Percentiles rank a stretch among this genome's conserved stretches.
Evolutionary conservation across 37 sponge, comb jelly and placozoan species (phyloP).

Genomic region (Geodia barretti): DNA sequence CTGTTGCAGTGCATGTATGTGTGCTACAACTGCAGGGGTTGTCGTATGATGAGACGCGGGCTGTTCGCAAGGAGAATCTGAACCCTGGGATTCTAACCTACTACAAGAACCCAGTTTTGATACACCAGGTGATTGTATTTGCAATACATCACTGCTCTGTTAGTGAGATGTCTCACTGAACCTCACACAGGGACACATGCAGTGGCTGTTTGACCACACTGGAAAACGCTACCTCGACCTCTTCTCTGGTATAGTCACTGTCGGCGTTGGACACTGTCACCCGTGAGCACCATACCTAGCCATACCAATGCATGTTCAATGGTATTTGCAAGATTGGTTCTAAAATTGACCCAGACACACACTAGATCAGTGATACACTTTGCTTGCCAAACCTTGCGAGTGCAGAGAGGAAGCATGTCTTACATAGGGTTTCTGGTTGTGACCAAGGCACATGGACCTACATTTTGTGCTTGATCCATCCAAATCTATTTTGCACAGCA

Average conservation of each 20-base stretch:
- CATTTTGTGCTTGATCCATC: no score
- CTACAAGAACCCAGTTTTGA: constrained; percentile 79
- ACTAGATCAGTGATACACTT: no score
- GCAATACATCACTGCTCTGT: no score
- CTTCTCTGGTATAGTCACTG: constrained; percentile 90
- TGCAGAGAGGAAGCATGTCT: no score
- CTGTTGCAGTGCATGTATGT: no score
- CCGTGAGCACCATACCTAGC: constrained; percentile 49
- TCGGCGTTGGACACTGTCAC: constrained; percentile 95
- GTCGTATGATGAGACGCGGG: constrained; percentile 45
- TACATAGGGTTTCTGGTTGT: no score
- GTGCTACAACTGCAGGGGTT: constrained; percentile 43
- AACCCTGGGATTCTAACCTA: constrained; percentile 71
- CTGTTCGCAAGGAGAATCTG: constrained; percentile 52
- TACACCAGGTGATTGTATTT: constrained; percentile 71
- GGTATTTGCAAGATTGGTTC: no score
- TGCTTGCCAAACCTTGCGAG: no score
- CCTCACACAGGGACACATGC: constrained; percentile 90
- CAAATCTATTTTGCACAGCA: constrained; percentile 33
- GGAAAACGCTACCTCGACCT: constrained; percentile 91
- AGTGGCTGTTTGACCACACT: constrained; percentile 89
- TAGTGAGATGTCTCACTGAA: no score
- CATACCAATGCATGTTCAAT: no score
- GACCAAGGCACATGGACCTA: no score
- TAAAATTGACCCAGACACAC: no score